Evolutionary conservation across 2,888 invertebrate genomes (phyloP), one percentile per base, ranked within the genome.

Genomic region (Pyrrhia umbra): DNA sequence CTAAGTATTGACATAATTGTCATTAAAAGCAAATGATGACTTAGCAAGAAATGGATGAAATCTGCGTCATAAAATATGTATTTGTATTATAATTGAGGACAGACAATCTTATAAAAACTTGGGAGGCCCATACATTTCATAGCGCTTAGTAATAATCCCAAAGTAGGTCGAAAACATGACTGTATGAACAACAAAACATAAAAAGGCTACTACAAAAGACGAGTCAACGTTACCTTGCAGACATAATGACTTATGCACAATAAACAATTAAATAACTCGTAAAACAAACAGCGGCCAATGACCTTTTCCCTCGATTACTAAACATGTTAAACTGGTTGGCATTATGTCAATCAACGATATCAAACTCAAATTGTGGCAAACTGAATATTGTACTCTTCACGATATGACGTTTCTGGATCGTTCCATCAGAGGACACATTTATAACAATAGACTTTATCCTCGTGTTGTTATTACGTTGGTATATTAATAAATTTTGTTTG

Each of bases 321-420:
- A 69, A 67, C 42, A 40, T 34, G 51, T 54, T 40, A 54, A 62
- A 58, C 66, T 49, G 54, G 70, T 63, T 57, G 10, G 34, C 30
- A 46, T 63, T 63, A 52, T 59, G 66, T 76, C 65, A 62, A 64
- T 78, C 62, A 62, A 54, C 25, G 52, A 46, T 65, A 75, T 49
- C 56, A 49, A 46, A 47, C 20, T 16, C 15, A 13, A 52, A 63
- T 63, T 54, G 27, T 51, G 42, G 37, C 46, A 52, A 54, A 58
- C 15, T 30, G 9, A 8, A 9, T 23, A 39, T 30, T 21, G 47
- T 51, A 10, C 13, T 21, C 16, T 46, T 40, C 16, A 20, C n/a
- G 37, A 23, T 42, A 42, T 45, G 52, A 69, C 45, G 25, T 63
- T 58, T 56, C 52, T 73, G 52, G 60, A 55, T 18, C 49, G 15